Base-by-base conservation (phyloP, 2,888 invertebrate genomes). In the Calliphora vomitoria region DNA sequence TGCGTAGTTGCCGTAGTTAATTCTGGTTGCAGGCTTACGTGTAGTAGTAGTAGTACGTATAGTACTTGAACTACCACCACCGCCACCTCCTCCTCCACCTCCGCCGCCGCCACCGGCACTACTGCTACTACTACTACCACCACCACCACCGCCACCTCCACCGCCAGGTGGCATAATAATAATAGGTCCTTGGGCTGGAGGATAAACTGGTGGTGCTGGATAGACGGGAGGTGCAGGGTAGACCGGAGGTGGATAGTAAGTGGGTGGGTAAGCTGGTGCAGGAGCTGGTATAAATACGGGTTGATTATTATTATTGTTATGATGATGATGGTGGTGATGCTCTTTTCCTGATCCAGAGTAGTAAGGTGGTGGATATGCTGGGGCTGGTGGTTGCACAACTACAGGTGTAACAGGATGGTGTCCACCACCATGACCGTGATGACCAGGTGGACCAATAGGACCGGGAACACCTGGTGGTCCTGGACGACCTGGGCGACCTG, bases 271-370 rank as follows among this genome's bases (percentile, higher is more conserved):
- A 25, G 38, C n/a, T 72, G 50, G 60, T 1, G 35, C 20, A 1
- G 25, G 25, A 25, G 25, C 25, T 25, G 25, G 25, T 25, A 25
- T 25, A 15, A 6, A 1, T n/a, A 69, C 10, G 4, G 53, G 53
- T 6, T 55, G 53, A n/a, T 68, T 66, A 13, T 71, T 58, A 58
- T 75, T 64, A 20, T 75, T 53, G 15, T 81, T 58, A 35, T 79
- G 82, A 44, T 87, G 83, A 44, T 83, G 71, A 35, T 86, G 69
- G 8, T 82, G 75, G 53, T 82, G 50, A 0, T 53, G 20, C 18
- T n/a, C 25, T 18, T 53, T 53, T 0, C 50, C 31, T 10, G 44
- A 31, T 11, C 18, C 53, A 5, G 5, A 5, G 18, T n/a, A 6
- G 18, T 53, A 44, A 44, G 25, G 6, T 25, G 18, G 15, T 58